Base-by-base conservation (phyloP, 1,140 invertebrate genomes). In the Globodera rostochiensis region DNA sequence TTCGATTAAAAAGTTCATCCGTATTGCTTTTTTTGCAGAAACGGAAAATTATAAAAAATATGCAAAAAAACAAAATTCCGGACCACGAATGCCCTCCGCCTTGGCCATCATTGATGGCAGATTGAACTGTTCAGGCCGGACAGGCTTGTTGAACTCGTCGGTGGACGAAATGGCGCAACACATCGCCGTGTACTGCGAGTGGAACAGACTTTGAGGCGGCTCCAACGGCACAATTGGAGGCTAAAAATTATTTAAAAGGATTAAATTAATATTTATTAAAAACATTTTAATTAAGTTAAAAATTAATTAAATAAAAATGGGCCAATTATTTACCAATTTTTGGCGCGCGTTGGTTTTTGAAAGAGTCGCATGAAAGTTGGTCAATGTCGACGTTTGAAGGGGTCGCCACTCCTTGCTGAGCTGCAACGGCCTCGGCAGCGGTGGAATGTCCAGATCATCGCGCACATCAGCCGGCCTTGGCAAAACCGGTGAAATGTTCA, bases 401-500 rank as follows among this genome's bases (percentile, higher is more conserved):
- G 82, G 82, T 21, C 70, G 69, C 80, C 80, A 83, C 53, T 82
- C 81, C 47, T 82, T 83, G 15, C 53, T 83, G 46, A 84, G 47
- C 45, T 84, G 47, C n/a, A 83, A 47, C 47, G 82, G 82, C 71
- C 25, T 73, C 47, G 66, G 77, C 67, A 83, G 46, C 57, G 82
- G 82, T 19, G 82, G 82, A 3, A 83, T 9, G 70, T 84, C 82
- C 49, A 76, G 11, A 47, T 83, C 82, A 19, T 83, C 82, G 69
- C 70, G 50, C 69, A 73, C 70, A 49, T 81, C 49, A 15, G 25
- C 49, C 19, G 82, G 82, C 21, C 57, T 79, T 13, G 82, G 82
- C 47, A 83, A 66, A 21, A 83, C 77, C 60, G 82, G 82, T 4
- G 82, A 83, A 25, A 83, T 82, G n/a, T 36, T 36, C 25, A 36